Conservation (phyloP, 2,888 invertebrate species). For the Pandemis heparana region DNA sequence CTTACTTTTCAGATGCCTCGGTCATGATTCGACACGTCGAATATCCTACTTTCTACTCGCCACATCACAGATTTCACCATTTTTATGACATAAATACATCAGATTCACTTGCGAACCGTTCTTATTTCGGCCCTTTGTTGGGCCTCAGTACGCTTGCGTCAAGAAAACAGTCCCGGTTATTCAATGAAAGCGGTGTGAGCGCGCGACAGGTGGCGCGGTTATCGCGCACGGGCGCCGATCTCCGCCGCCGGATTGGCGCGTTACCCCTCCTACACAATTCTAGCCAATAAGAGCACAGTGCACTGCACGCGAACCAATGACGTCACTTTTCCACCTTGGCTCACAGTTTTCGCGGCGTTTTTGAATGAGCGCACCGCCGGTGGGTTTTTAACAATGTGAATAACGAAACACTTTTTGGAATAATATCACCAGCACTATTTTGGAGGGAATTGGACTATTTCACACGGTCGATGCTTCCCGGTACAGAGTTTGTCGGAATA, state of each 20-base stretch:
- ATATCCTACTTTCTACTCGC: conserved; percentile 94
- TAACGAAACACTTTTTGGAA: background rate
- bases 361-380: conserved; percentile 59
- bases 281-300: conserved; percentile 63
- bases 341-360: conserved; percentile 60
- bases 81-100: conserved; percentile 92
- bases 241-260: conserved; percentile 61
- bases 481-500: conserved; percentile 1
- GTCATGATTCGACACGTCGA: conserved; percentile 95
- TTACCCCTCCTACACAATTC: conserved; percentile 50
- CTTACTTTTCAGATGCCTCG: conserved; percentile 96
- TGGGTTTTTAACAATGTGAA: conserved; percentile 47
- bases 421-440: conserved; percentile 9
- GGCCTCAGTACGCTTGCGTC: conserved; percentile 84
- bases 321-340: conserved; percentile 53
- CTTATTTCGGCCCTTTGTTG: conserved; percentile 84
- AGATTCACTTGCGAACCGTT: conserved; percentile 83
- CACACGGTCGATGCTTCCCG: background rate
- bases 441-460: background rate
- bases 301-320: conserved; percentile 61
- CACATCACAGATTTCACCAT: conserved; percentile 93
- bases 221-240: conserved; percentile 65
- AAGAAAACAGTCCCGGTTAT: conserved; percentile 79
- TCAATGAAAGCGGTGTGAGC: conserved; percentile 77
- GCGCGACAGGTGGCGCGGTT: conserved; percentile 81